Conservation (phyloP, 2,113 vertebrate species). For the Orycteropus afer region DNA sequence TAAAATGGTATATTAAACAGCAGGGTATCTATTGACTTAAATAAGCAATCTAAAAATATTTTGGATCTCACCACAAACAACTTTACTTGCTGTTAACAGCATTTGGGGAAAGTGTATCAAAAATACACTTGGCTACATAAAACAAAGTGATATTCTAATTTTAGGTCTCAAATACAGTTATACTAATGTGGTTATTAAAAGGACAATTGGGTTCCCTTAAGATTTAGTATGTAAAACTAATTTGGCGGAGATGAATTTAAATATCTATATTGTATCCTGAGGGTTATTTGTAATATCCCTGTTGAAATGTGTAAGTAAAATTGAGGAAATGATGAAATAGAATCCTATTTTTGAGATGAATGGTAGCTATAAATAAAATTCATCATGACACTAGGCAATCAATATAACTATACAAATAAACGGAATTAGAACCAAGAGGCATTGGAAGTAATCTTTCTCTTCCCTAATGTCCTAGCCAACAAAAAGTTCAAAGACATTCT, state of each 20-base stretch:
- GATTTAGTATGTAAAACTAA: constrained; percentile 45
- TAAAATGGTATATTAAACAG: constrained; percentile 61
- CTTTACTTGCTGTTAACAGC: constrained; percentile 53
- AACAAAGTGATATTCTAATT: constrained; percentile 62
- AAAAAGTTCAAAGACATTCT: neutral
- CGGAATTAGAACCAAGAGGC: neutral
- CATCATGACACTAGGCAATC: neutral
- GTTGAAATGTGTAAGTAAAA: neutral
- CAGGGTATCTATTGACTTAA: constrained; percentile 57
- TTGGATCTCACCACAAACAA: constrained; percentile 66
- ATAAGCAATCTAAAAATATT: constrained; percentile 75
- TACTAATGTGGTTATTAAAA: constrained; percentile 19
- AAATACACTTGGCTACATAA: constrained; percentile 56
- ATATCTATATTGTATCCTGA: neutral
- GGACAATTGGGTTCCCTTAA: neutral
- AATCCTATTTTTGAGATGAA: neutral
- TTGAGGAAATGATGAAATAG: neutral
- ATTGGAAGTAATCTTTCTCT: constrained; percentile 7
- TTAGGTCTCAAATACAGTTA: constrained; percentile 52
- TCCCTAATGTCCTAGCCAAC: neutral
- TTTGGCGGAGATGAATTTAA: constrained; percentile 49
- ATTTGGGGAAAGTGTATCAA: constrained; percentile 62
- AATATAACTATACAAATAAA: constrained; percentile 43
- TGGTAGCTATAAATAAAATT: constrained; percentile 49
- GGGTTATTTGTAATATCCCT: neutral